Evolutionary conservation across 2,797 vertebrate genomes (phyloP), one percentile per base, ranked within the genome.

Genomic region (Lerista edwardsae): DNA sequence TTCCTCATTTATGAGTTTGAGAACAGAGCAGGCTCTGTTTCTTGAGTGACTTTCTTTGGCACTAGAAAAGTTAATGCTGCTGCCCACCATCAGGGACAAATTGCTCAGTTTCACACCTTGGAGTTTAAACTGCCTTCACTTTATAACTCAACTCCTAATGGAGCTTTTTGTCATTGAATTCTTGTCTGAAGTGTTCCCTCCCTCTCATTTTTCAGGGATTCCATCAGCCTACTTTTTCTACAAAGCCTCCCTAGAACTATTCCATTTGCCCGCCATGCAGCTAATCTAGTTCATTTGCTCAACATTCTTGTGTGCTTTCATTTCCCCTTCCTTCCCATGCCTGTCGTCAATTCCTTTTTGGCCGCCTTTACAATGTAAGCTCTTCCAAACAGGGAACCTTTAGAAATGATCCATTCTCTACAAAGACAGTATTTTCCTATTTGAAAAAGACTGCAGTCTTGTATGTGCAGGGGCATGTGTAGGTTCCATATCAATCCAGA

Each of bases 281-380:
- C 65, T 64, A 81, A 86, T 76, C 65, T 71, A 71, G 73, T 86
- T 86, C 64, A 76, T 86, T 86, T 86, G 72, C 84, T 51, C 84
- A 81, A 71, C 81, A 76, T 76, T 79, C 79, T 51, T 68, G 71
- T n/a, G 65, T 51, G 65, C 79, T 71, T 86, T 79, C 55, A 69
- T 81, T 86, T 68, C 51, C 83, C 69, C 73, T 84, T 68, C 61
- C 36, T 55, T 44, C 59, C 27, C 31, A 29, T 84, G 51, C 34
- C 12, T 3, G n/a, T 64, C 81, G 73, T 69, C 55, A 51, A 15
- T 51, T 71, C n/a, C 2, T 81, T 69, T 67, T 34, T 44, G 47
- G 29, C 47, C 27, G 73, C 9, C 25, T 55, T 74, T 11, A 65
- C 29, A 80, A 74, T 41, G 36, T 71, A 73, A 74, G 36, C 21